Conservation (phyloP, 1,140 invertebrate species). For the Ptiloglossa arizonensis region DNA sequence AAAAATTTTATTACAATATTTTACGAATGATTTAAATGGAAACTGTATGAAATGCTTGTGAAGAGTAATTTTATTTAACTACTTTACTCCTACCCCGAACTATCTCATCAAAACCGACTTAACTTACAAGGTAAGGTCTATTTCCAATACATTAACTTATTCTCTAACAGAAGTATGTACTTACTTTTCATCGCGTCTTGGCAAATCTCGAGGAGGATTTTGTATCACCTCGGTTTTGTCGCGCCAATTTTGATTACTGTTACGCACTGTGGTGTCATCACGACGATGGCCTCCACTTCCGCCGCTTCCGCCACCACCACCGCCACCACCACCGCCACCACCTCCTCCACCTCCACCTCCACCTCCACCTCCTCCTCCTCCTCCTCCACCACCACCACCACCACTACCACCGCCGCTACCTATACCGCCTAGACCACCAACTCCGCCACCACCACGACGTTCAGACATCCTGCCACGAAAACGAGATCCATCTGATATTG, state of each 20-base stretch:
- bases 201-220: constrained; percentile 47
- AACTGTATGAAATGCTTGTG: too few species aligned
- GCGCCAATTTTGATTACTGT: constrained; percentile 55
- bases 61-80: too few species aligned
- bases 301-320: background rate
- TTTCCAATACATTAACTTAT: too few species aligned
- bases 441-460: too few species aligned
- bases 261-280: constrained; percentile 40
- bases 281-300: constrained; percentile 30
- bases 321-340: constrained; percentile 15
- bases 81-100: too few species aligned
- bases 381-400: too few species aligned
- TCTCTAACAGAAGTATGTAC: background rate
- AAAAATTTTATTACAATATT: too few species aligned
- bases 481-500: constrained; percentile 42
- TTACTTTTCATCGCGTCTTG: constrained; percentile 52
- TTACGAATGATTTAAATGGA: too few species aligned
- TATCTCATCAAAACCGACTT: background rate
- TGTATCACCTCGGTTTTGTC: constrained; percentile 38
- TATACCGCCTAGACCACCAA: too few species aligned
- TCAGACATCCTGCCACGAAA: constrained; percentile 50
- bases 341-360: constrained; percentile 29
- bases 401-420: too few species aligned
- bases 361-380: background rate
- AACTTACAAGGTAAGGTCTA: too few species aligned